Evolutionary conservation across 2,113 vertebrate species (phyloP).

Genomic region (Synodontis membranacea): DNA sequence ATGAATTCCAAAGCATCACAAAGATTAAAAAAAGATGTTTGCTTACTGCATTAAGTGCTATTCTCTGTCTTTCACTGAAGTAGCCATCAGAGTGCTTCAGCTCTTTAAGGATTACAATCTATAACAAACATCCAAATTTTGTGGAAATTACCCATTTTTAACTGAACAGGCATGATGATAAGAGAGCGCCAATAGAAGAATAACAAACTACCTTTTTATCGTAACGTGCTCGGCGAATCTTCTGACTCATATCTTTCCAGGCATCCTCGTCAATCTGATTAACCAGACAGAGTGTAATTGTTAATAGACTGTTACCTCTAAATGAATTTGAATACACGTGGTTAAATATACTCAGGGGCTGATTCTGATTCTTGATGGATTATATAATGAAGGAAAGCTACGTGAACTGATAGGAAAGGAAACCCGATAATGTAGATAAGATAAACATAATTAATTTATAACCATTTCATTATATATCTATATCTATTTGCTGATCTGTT

Average conservation of each 20-base stretch:
- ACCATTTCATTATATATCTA: not conserved
- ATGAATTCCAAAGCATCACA: not conserved
- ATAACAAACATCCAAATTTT: conserved; percentile 33
- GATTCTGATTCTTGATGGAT: not conserved
- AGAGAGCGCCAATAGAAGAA: not conserved
- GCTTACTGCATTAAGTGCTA: conserved; percentile 87
- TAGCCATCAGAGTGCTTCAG: conserved; percentile 85
- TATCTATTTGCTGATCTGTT: not conserved
- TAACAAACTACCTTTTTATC: conserved; percentile 84
- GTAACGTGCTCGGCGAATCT: conserved; percentile 83
- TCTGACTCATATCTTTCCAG: conserved; percentile 73
- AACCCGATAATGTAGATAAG: not conserved
- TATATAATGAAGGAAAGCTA: not conserved
- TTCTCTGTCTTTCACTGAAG: conserved; percentile 87
- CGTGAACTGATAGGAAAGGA: not conserved
- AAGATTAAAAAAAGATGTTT: not conserved
- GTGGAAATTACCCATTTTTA: not conserved
- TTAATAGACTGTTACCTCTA: not conserved
- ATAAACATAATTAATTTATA: not conserved
- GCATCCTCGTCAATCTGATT: conserved; percentile 90
- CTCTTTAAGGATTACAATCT: conserved; percentile 92
- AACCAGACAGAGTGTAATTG: not conserved
- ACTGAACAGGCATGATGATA: not conserved
- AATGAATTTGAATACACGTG: not conserved
- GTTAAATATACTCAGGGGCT: not conserved